A percentile compares a stretch with the other conserved stretches of the same genome.
Evolutionary conservation across 2,113 vertebrate species (phyloP).

Genomic region (Platycercus adscitus): DNA sequence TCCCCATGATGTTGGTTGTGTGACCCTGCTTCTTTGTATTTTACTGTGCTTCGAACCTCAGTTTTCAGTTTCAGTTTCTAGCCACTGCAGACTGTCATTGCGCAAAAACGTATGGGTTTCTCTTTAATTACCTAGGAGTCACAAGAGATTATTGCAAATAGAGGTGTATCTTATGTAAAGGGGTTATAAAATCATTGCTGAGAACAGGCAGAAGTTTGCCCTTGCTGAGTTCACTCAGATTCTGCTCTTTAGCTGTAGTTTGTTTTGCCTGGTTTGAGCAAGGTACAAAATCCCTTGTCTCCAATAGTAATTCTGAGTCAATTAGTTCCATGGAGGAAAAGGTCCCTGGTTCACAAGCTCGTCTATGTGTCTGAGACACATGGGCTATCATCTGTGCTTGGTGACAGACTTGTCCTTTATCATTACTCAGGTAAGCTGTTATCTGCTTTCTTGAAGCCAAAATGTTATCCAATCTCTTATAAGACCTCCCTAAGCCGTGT

Average conservation of each 20-base stretch:
- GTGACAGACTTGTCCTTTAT: not conserved
- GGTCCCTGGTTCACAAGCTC: not conserved
- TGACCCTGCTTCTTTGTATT: not conserved
- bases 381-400: not conserved
- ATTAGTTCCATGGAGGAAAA: not conserved
- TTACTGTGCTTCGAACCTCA: not conserved
- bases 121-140: not conserved
- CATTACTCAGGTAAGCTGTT: not conserved
- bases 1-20: accelerated
- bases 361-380: not conserved
- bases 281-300: not conserved
- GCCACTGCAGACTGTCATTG: not conserved
- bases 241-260: not conserved
- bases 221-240: not conserved
- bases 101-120: not conserved
- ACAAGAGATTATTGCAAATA: not conserved
- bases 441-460: not conserved
- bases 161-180: not conserved
- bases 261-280: not conserved
- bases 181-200: not conserved
- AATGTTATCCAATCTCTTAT: not conserved
- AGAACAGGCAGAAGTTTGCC: not conserved
- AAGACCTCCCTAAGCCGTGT: not conserved
- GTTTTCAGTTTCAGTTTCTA: not conserved
- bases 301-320: not conserved